Base-by-base conservation (phyloP, 1,140 invertebrate species). In the Macrobrachium nipponense region DNA sequence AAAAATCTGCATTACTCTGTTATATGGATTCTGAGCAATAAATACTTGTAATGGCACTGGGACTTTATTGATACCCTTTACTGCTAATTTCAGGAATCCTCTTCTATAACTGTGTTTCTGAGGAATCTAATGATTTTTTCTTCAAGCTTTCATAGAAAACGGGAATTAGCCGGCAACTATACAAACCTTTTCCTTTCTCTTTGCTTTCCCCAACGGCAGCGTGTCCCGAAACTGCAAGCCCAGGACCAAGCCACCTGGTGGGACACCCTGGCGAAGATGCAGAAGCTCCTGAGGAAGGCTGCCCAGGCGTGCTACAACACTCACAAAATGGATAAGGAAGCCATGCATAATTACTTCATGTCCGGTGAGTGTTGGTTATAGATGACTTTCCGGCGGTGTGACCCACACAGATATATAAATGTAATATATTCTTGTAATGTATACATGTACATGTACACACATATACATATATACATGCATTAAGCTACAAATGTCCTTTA, bases 301-400 rank as follows among this genome's bases (percentile, higher is more conserved):
- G 95, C 97, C 0, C 94, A 95, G 43, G 96, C 96, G 5, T 92
- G 98, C 17, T 96, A 94, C 89, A 95, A 96, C 75, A 93, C 93
- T 88, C 96, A 95, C 5, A 97, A 96, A 91, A 96, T 99, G 90
- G 95, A 96, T 90, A 95, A 97, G 89, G 97, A 99, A 73, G 95
- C 95, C 18, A 98, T 98, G 94, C 98, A 99, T 89, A 99, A 99
- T 91, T 99, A 99, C 91, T 98, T 98, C 90, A 99, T 99, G 98
- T 99, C 98, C 83, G 97, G 97, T 98, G 93, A 91, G 86, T 51
- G 14, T 12, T 14, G 20, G 44, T 36, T 36, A n/a, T n/a, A 36
- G 27, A 36, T 2, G 27, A 36, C 27, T 36, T 36, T 36, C 27
- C 27, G 27, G 4, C 27, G 1, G 27, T 4, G 4, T 36, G 27